Conservation (phyloP, 2,113 vertebrate species). For the Eulemur macaco region DNA sequence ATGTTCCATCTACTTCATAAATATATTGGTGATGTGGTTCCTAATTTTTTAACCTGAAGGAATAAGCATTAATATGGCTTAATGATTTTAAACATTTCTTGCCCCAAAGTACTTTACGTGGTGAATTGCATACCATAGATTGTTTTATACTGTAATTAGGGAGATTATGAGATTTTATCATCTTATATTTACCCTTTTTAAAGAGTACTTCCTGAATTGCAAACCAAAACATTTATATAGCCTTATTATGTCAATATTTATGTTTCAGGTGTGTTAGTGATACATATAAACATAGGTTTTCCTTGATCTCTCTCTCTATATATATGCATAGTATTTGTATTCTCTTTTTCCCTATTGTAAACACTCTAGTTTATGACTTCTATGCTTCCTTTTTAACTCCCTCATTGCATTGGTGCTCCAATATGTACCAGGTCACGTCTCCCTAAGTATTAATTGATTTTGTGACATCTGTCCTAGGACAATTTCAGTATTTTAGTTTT, state of each 20-base stretch:
- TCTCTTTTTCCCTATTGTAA: not conserved
- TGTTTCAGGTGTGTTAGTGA: not conserved
- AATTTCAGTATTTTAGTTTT: not conserved
- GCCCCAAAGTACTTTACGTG: not conserved
- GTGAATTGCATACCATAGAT: not conserved
- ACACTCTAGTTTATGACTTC: not conserved
- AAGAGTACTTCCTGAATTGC: conserved; percentile 41
- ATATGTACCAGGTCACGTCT: not conserved
- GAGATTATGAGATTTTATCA: not conserved
- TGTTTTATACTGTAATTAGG: conserved; percentile 50
- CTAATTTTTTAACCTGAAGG: not conserved
- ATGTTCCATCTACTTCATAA: not conserved
- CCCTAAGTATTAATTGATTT: not conserved
- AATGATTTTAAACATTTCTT: conserved; percentile 15
- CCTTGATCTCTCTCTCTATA: not conserved
- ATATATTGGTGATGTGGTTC: not conserved
- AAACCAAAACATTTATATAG: not conserved
- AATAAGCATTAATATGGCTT: not conserved
- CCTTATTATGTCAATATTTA: conserved; percentile 36
- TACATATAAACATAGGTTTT: not conserved
- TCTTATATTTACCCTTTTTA: conserved; percentile 44
- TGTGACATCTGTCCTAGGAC: not conserved
- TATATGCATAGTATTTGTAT: not conserved
- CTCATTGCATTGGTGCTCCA: not conserved
- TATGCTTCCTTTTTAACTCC: not conserved